Conservation (phyloP, 1,140 invertebrate species). For the Pseudachorutes palmiensis region DNA sequence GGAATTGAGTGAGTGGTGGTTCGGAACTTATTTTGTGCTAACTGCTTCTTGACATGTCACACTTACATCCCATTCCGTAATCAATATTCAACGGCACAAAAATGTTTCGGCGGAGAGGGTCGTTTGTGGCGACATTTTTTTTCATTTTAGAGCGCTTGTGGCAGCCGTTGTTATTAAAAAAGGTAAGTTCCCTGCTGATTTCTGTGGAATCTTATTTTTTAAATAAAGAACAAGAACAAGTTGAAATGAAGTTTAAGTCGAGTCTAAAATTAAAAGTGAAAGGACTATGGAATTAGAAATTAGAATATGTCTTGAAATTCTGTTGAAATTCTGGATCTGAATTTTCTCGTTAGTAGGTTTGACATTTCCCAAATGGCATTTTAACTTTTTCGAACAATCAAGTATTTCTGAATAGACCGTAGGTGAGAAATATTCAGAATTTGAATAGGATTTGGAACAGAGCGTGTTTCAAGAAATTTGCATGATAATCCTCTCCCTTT, state of each 20-base stretch:
- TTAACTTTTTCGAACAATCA: not conserved
- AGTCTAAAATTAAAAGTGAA: not conserved
- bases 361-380: not conserved
- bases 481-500: not conserved
- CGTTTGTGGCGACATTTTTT: not conserved
- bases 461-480: too few relatives aligned
- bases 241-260: not conserved
- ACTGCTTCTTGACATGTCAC: constrained; percentile 27
- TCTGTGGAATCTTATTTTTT: not conserved
- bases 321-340: not conserved
- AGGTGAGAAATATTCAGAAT: not conserved
- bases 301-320: not conserved
- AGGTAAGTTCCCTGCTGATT: too few relatives aligned
- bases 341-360: not conserved
- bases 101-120: not conserved
- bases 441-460: too few relatives aligned
- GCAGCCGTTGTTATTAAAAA: too few relatives aligned
- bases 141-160: not conserved
- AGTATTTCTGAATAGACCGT: not conserved
- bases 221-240: not conserved
- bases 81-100: not conserved
- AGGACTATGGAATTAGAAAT: not conserved
- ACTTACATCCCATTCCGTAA: not conserved
- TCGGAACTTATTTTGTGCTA: constrained; percentile 10
- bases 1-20: constrained; percentile 5